phyloP scores from a whole-genome alignment of 2,888 invertebrate genomes.

The Apamea crenata region DNA sequence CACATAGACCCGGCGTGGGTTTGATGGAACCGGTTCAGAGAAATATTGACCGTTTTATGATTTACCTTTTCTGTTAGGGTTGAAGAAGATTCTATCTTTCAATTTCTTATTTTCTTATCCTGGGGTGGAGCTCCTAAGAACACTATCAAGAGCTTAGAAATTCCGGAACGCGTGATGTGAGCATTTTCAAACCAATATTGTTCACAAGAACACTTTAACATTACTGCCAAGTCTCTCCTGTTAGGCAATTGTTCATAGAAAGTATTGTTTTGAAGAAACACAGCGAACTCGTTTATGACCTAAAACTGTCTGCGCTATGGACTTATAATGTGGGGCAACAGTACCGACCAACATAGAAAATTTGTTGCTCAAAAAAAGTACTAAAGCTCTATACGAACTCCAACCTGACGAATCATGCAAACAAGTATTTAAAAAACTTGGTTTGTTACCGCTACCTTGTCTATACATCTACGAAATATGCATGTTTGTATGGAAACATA shows the following conservation, averaged over 20 bases:
- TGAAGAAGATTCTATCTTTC: not conserved
- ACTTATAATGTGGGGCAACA: too few species aligned
- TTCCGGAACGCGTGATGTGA: not conserved
- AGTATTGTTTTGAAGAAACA: not conserved
- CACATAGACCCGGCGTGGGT: constrained; percentile 69
- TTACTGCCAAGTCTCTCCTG: not conserved
- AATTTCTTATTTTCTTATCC: not conserved
- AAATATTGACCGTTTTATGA: constrained; percentile 53
- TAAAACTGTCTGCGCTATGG: too few species aligned
- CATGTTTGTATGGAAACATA: too few species aligned
- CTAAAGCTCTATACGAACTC: too few species aligned
- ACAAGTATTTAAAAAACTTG: too few species aligned
- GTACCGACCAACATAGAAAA: too few species aligned
- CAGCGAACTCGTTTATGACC: not conserved
- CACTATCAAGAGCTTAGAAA: not conserved
- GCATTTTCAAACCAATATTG: not conserved
- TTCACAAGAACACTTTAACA: not conserved
- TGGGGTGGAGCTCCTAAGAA: not conserved
- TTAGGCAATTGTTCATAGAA: not conserved
- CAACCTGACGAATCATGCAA: too few species aligned
- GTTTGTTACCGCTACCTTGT: too few species aligned
- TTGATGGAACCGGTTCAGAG: constrained; percentile 59
- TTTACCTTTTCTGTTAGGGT: constrained; percentile 11
- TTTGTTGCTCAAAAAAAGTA: too few species aligned
- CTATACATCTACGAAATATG: too few species aligned